Conservation (phyloP, 2,888 invertebrate genomes). For the Callyntrura sp. region DNA sequence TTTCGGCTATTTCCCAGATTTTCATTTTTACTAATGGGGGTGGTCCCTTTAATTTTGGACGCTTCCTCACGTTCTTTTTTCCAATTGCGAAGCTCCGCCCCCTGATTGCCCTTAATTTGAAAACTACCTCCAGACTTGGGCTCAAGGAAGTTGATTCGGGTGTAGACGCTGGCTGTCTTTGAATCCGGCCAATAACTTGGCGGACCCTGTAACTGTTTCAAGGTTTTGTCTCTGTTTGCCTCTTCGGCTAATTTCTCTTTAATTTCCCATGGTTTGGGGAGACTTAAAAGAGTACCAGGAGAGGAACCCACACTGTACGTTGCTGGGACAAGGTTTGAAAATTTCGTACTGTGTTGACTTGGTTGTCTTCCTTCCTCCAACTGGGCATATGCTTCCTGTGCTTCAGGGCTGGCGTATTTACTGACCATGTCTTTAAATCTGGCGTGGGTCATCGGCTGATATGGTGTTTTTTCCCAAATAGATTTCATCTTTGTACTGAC, state of each 20-base stretch:
- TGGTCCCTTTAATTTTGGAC: too few species aligned
- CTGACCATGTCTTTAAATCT: constrained; percentile 59
- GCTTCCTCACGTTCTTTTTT: too few species aligned
- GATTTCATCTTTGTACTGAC: constrained; percentile 53
- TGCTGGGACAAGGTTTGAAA: background rate
- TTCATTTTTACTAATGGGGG: too few species aligned
- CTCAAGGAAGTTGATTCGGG: background rate
- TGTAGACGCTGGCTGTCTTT: background rate
- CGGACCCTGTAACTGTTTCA: constrained; percentile 40
- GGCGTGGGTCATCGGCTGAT: constrained; percentile 57
- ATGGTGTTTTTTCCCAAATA: constrained; percentile 60
- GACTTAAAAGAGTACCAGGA: constrained; percentile 21
- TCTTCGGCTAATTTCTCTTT: constrained; percentile 20
- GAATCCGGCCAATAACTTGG: constrained; percentile 35
- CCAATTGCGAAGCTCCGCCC: too few species aligned
- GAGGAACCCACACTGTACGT: background rate
- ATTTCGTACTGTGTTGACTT: background rate
- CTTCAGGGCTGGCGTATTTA: background rate
- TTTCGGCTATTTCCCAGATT: too few species aligned
- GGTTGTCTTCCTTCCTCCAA: background rate
- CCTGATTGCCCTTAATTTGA: too few species aligned
- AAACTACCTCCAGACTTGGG: background rate
- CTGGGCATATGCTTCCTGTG: background rate
- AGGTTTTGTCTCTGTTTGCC: background rate
- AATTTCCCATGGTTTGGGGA: constrained; percentile 38